Evolutionary conservation across 2,888 invertebrate species (phyloP).

Genomic region (Oxycera nigricornis): DNA sequence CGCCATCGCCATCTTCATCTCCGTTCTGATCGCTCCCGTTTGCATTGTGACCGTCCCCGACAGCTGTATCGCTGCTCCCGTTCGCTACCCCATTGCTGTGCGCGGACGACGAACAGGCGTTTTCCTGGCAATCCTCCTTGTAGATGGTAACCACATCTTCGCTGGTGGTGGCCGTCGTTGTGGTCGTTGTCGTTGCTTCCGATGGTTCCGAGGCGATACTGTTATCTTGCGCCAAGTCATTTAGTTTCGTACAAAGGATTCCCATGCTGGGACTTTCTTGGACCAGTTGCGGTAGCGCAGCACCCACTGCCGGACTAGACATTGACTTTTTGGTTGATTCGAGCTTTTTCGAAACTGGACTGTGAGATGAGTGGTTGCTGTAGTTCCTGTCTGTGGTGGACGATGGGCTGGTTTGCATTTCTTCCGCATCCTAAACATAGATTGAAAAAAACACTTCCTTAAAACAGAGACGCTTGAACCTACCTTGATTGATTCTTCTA

Average conservation of each 20-base stretch:
- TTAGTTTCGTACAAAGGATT: constrained; percentile 51
- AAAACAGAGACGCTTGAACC: neutral
- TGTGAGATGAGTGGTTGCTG: constrained; percentile 48
- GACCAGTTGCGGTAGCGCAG: constrained; percentile 54
- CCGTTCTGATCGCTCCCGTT: constrained; percentile 37
- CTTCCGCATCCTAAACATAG: constrained; percentile 1
- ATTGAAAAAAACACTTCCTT: too few relatives aligned
- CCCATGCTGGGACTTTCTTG: constrained; percentile 61
- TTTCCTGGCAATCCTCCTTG: constrained; percentile 52
- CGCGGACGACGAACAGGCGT: neutral
- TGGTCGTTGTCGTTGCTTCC: constrained; percentile 59
- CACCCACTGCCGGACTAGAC: constrained; percentile 60
- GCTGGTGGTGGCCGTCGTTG: constrained; percentile 61
- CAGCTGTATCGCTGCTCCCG: constrained; percentile 47
- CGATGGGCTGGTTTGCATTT: constrained; percentile 11
- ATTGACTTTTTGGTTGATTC: constrained; percentile 60
- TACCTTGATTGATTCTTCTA: constrained; percentile 52
- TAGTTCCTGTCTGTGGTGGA: constrained; percentile 17
- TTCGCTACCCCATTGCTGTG: constrained; percentile 45
- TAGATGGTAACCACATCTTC: constrained; percentile 62
- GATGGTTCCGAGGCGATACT: constrained; percentile 62
- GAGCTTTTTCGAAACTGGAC: constrained; percentile 55
- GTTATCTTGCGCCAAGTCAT: constrained; percentile 59
- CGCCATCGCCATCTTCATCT: constrained; percentile 41
- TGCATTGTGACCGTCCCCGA: constrained; percentile 42